Base-by-base conservation (phyloP, 2,797 vertebrate species). In the Dicrostonyx torquatus region DNA sequence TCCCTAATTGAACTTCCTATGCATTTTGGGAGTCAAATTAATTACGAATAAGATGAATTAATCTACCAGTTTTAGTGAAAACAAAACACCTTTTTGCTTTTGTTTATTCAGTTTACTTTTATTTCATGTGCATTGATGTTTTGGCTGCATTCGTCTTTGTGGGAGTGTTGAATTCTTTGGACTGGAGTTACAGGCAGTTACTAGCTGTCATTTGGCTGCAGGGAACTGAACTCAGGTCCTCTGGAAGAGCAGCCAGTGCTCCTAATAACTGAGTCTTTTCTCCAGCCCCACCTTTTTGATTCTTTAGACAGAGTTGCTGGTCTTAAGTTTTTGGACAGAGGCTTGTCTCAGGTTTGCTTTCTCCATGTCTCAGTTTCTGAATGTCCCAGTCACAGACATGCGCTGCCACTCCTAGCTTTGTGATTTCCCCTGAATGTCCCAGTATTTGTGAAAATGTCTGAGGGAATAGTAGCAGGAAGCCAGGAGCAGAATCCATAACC, bases 381-480 rank as follows among this genome's bases (percentile, higher is more conserved):
- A 48, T 48, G 43, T 62, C 60, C 31, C 22, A 10, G 6, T 26
- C 40, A n/a, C n/a, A 77, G 55, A 24, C 2, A 9, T 29, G n/a
- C 2, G 8, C n/a, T 15, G 20, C 37, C 26, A 45, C 12, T 14
- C 26, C 48, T 58, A 20, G 60, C 60, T 80, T 11, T 26, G 22
- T 18, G 14, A 5, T 7, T 43, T 92, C 40, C 7, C 20, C 55
- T 8, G 55, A 2, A 58, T 58, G 55, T 22, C 20, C 7, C 55
- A 58, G 55, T 22, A 24, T 73, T 89, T 96, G 76, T 55, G 0
- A 31, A 88, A 93, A 76, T 95, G 24, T 90, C 34, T 73, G 66
- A 24, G n/a, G 5, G n/a, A 70, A 45, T 68, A 24, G 45, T 62
- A 40, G 31, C 45, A 88, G 85, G 22, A 53, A 83, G 62, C 60